phyloP scores from a whole-genome alignment of 2,888 invertebrate species.

The Stenodera caucasica region DNA sequence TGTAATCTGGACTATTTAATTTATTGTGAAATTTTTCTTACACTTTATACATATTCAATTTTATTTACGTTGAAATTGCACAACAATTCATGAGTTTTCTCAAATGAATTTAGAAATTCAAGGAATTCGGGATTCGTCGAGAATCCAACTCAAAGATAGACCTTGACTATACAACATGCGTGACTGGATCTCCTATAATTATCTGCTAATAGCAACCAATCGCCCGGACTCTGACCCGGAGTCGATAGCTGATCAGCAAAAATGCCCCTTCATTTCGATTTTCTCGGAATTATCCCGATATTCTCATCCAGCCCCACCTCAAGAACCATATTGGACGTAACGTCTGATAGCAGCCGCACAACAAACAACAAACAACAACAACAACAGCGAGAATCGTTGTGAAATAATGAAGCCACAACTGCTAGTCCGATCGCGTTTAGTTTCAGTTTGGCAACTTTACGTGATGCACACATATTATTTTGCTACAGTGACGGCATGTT shows the following conservation, averaged over 20 bases:
- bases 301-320: background rate
- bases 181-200: no score
- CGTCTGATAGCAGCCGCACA: background rate
- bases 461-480: slow-evolving; percentile 52
- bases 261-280: no score
- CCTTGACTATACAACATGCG: no score
- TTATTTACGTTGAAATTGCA: background rate
- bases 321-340: background rate
- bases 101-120: no score
- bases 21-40: slow-evolving; percentile 5
- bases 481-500: slow-evolving; percentile 20
- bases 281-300: background rate
- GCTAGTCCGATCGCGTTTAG: slow-evolving; percentile 44
- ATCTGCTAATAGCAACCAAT: no score
- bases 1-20: background rate
- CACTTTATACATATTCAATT: slow-evolving; percentile 7
- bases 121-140: no score
- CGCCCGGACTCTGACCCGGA: no score
- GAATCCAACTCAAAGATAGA: no score
- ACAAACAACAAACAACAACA: slow-evolving; percentile 2
- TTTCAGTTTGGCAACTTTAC: slow-evolving; percentile 51
- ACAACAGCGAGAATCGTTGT: slow-evolving; percentile 42
- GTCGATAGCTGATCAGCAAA: no score
- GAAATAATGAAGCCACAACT: slow-evolving; percentile 49
- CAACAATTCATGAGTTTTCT: background rate